Base-by-base conservation (phyloP, 2,888 invertebrate genomes). In the Blera fallax region DNA sequence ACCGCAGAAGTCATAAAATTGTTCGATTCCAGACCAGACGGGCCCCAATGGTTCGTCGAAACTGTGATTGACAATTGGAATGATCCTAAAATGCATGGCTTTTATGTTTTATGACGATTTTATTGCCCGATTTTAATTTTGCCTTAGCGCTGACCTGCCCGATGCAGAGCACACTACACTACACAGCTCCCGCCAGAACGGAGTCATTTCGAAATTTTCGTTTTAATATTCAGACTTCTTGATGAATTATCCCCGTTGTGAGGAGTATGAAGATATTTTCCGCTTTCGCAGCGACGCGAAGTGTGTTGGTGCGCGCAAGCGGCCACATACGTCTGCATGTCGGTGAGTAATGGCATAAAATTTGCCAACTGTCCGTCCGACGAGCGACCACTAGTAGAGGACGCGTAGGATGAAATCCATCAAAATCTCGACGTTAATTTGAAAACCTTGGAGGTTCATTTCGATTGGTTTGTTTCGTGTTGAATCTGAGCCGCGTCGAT, bases 361-460 rank as follows among this genome's bases (percentile, higher is more conserved):
- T 85, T 85, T 81, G 72, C 81, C 74, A 84, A 84, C 84, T 84
- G 84, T 84, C 84, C 70, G 69, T 84, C 21, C 18, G 52, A 4
- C 40, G 72, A 56, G 72, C 50, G 76, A 60, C 62, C 79, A 40
- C 76, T 67, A 67, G 74, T 60, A 65, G 70, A 80, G 56, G 76
- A 80, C 80, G 87, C 82, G 87, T 87, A 87, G 87, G 82, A 82
- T 82, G 87, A 87, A 78, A 87, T 87, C 82, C 87, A 87, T 87
- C 87, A 87, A 87, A 87, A 87, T 82, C 87, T 78, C 73, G 87
- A 87, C 87, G 77, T 87, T 82, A 87, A 87, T 87, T 87, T 82
- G 78, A 87, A 87, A 87, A 87, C 82, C 87, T 87, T 58, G 82
- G 62, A 87, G 81, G 87, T 78, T 85, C 73, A 52, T 82, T 87